Evolutionary conservation across 2,888 invertebrate species (phyloP), one percentile per base, ranked within the genome.

Genomic region (Lepidochrysops patricia): DNA sequence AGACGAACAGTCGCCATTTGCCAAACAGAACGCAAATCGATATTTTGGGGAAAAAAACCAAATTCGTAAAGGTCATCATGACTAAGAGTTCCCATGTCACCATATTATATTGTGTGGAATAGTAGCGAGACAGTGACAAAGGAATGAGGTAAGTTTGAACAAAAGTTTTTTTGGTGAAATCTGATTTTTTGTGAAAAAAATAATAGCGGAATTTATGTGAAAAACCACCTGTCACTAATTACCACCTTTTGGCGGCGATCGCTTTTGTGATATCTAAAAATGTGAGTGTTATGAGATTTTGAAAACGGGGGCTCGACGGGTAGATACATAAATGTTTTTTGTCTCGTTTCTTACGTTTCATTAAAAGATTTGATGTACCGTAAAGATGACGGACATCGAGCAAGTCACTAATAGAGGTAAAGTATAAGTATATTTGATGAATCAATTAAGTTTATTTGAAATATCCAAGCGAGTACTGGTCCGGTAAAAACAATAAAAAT

Each of bases 181-280:
- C 1, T 13, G 69, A 73, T 69, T 70, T 66, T 63, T 66, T 67
- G 68, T 74, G 78, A 80, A 82, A 61, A 61, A 67, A 68, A 72
- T 69, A 71, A 74, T 72, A 71, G 69, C 74, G 66, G 72, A 80
- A 85, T 82, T 83, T 82, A 83, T 86, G 70, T 71, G 70, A 75
- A 80, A 81, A 79, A 72, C 75, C 86, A 89, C 88, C 88, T 88
- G 88, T 87, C 80, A 72, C 84, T 88, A 88, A 88, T 88, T 87
- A 83, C 87, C 86, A 86, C 82, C 85, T 85, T 86, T 85, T 80
- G 86, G 82, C 87, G 87, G 86, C 74, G 70, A 70, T 69, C 58
- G 68, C 73, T 74, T 82, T 82, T 79, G 74, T 74, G 72, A 76
- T 68, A 71, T 68, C 72, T 73, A 75, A 74, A 74, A 62, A 61